A percentile compares a stretch with the other conserved stretches of the same genome.
phyloP scores from a whole-genome alignment of 2,113 vertebrate genomes.

The Heterotis niloticus region DNA sequence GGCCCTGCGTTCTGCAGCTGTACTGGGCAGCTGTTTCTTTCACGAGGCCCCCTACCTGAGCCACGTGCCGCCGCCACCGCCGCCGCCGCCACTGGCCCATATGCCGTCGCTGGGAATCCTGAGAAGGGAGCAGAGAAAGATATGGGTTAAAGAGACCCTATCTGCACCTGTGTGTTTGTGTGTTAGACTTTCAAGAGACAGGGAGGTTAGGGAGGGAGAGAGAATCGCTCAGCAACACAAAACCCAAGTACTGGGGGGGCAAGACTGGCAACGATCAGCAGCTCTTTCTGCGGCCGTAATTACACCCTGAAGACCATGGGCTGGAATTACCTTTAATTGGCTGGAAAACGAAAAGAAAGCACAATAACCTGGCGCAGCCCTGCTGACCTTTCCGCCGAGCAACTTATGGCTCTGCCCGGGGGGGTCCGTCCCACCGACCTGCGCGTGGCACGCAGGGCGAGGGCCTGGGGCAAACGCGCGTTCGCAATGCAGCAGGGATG shows the following conservation, averaged over 20 bases:
- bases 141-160: background rate
- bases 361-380: background rate
- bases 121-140: conserved; percentile 26
- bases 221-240: background rate
- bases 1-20: conserved; percentile 52
- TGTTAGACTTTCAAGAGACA: background rate
- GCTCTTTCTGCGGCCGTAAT: background rate
- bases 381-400: background rate
- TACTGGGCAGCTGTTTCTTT: conserved; percentile 66
- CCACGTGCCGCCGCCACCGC: conserved; percentile 80
- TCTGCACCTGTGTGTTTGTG: background rate
- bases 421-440: too few species aligned
- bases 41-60: conserved; percentile 81
- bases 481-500: background rate
- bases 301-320: background rate
- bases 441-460: background rate
- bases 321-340: conserved; percentile 21
- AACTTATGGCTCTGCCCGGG: background rate
- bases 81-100: conserved; percentile 79
- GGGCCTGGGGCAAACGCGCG: background rate
- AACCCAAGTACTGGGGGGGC: background rate
- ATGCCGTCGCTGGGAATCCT: conserved; percentile 80
- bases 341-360: conserved; percentile 7
- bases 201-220: background rate
- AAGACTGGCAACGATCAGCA: background rate